Percentiles rank a stretch among this genome's conserved stretches.
These are phyloP conservation scores for Alfaro cultratus DNA, from an alignment of 2,797 vertebrate species.

Conservation along the genomic window DNA sequence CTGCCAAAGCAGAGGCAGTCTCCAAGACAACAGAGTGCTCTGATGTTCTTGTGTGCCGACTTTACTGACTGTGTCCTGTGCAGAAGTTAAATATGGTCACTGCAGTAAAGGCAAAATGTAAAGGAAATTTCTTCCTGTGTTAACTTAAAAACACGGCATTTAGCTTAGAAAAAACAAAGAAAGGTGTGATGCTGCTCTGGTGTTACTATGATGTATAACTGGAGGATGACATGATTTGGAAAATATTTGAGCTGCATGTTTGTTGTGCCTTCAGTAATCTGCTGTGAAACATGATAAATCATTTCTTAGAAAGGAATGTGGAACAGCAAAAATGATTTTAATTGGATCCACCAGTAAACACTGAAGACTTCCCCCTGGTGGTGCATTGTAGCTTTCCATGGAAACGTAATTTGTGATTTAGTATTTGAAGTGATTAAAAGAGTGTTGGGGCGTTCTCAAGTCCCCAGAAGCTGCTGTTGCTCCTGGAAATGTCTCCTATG, in stretches of 20 bases:
- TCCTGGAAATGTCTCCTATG: neutral
- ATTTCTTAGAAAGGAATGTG: neutral
- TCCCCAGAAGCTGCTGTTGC: neutral
- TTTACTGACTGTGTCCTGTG: neutral
- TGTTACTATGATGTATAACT: neutral
- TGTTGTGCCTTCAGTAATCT: neutral
- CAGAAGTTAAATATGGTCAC: neutral
- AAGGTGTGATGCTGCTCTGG: neutral
- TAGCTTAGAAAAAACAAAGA: neutral
- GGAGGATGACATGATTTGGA: neutral
- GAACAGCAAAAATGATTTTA: neutral
- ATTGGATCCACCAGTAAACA: neutral
- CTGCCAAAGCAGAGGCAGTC: conserved; percentile 5
- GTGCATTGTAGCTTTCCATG: neutral
- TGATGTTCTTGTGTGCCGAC: neutral
- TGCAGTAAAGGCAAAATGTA: neutral
- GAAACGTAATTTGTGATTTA: neutral
- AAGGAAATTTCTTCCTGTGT: neutral
- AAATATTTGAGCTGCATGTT: neutral
- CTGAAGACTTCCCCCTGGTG: neutral
- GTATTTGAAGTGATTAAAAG: neutral
- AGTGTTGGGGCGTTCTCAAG: neutral
- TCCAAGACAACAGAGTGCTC: conserved; percentile 5
- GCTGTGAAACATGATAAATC: neutral
- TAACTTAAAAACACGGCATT: neutral